Evolutionary conservation across 1,140 invertebrate genomes (phyloP).

Genomic region (Aphaenogaster floridana): DNA sequence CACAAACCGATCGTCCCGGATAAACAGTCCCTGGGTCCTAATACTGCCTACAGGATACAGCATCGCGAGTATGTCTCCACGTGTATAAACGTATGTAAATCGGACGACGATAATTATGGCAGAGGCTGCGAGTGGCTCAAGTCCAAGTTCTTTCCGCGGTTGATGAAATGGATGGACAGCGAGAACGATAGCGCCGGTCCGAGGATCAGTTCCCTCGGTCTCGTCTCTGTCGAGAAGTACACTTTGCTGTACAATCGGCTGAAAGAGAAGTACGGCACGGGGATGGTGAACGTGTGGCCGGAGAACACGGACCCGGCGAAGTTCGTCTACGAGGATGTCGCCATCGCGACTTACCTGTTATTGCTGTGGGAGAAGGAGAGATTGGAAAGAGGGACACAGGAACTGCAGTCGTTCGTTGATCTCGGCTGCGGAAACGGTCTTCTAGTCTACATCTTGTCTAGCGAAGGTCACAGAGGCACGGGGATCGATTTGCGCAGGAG

Average conservation of each 20-base stretch:
- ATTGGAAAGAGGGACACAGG: conserved; percentile 80
- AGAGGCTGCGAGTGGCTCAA: conserved; percentile 87
- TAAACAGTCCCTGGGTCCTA: conserved; percentile 78
- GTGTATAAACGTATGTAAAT: conserved; percentile 66
- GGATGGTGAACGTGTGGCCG: conserved; percentile 93
- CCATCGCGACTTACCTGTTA: conserved; percentile 97
- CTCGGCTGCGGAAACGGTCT: conserved; percentile 99
- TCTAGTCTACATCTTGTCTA: conserved; percentile 94
- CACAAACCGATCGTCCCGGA: conserved; percentile 68
- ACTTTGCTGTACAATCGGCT: conserved; percentile 91
- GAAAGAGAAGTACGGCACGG: conserved; percentile 93
- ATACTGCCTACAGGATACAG: conserved; percentile 76
- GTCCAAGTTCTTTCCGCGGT: conserved; percentile 88
- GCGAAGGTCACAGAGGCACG: conserved; percentile 94
- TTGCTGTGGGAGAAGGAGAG: conserved; percentile 91
- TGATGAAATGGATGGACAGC: conserved; percentile 90
- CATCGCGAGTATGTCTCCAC: conserved; percentile 68
- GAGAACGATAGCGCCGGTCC: conserved; percentile 73
- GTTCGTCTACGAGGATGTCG: conserved; percentile 98
- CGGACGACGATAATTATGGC: conserved; percentile 71
- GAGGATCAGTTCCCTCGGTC: conserved; percentile 89
- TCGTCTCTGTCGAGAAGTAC: conserved; percentile 91
- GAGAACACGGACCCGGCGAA: conserved; percentile 97
- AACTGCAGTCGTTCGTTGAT: conserved; percentile 94
- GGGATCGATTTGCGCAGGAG: conserved; percentile 96